These are phyloP conservation scores for Stichopus chloronotus DNA, from an alignment of 35 echinoderm and acorn worm species.

Conservation along the genomic window DNA sequence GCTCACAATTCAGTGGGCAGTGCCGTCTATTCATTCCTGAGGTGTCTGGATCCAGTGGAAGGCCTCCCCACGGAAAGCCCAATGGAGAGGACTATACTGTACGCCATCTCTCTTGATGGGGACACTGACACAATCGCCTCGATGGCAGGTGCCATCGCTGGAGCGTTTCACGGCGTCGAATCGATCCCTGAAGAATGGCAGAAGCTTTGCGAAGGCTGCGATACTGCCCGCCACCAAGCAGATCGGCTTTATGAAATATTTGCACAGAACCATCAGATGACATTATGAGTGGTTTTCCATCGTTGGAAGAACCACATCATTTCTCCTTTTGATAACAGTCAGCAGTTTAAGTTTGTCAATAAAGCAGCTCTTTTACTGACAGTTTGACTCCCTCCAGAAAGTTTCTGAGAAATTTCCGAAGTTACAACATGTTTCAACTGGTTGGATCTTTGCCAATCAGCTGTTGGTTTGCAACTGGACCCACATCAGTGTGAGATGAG, in stretches of 20 bases:
- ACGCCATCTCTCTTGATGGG: conserved; percentile 89
- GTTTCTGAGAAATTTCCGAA: too few species aligned
- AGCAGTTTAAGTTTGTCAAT: background rate
- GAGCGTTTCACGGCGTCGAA: conserved; percentile 89
- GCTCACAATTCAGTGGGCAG: conserved; percentile 82
- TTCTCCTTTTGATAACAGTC: background rate
- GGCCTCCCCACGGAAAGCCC: conserved; percentile 55
- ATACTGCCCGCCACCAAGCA: conserved; percentile 70
- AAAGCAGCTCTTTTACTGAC: too few species aligned
- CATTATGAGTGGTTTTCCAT: too few species aligned
- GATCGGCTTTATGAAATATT: conserved; percentile 68
- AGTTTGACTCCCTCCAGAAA: too few species aligned
- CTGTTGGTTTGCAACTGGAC: too few species aligned
- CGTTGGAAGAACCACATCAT: background rate
- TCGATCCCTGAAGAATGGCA: conserved; percentile 74
- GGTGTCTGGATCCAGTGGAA: conserved; percentile 59
- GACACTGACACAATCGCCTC: conserved; percentile 97
- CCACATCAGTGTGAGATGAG: too few species aligned
- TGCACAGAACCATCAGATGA: background rate
- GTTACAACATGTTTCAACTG: too few species aligned
- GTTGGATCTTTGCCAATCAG: too few species aligned
- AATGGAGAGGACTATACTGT: conserved; percentile 85
- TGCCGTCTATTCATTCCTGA: conserved; percentile 86
- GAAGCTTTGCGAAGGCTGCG: conserved; percentile 75
- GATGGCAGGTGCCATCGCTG: conserved; percentile 97